Evolutionary conservation across 2,797 vertebrate genomes (phyloP).

Genomic region (Alauda arvensis): DNA sequence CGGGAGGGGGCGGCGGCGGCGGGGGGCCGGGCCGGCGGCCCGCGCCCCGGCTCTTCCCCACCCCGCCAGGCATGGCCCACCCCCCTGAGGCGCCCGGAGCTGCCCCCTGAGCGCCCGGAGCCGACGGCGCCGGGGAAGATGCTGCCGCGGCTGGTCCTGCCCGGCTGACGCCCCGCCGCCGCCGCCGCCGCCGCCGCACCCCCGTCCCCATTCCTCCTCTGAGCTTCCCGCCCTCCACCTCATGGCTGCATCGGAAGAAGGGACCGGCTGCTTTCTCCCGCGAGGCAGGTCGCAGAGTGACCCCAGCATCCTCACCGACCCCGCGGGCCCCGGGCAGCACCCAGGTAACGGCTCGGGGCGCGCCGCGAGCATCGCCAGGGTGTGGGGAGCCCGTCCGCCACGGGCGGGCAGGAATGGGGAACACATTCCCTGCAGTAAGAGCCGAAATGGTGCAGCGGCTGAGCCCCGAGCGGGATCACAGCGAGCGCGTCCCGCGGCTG

Average conservation of each 20-base stretch:
- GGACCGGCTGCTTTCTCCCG: conserved; percentile 81
- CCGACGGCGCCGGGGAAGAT: conserved; percentile 28
- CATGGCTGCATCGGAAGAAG: conserved; percentile 88
- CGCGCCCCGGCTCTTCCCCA: conserved; percentile 33
- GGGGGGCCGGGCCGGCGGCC: neutral
- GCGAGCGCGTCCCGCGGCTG: neutral
- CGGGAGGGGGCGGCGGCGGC: conserved; percentile 32
- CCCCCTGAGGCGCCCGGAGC: neutral
- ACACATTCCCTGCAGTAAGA: fast-evolving
- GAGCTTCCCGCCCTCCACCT: conserved; percentile 57
- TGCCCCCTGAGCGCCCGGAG: neutral
- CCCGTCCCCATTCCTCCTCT: conserved; percentile 34
- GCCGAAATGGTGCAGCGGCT: neutral
- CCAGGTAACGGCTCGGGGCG: conserved; percentile 75
- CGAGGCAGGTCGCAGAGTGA: conserved; percentile 92
- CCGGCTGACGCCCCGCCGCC: conserved; percentile 29
- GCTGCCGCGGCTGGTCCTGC: conserved; percentile 28
- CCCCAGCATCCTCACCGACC: conserved; percentile 89
- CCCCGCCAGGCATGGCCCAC: neutral
- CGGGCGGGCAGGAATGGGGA: neutral
- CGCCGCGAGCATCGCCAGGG: no score
- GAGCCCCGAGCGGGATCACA: neutral
- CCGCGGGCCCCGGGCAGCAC: conserved; percentile 71
- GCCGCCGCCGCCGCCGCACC: neutral
- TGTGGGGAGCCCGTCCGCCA: neutral